Conservation (phyloP, 2,113 vertebrate species). For the Nannobrachium achirus region DNA sequence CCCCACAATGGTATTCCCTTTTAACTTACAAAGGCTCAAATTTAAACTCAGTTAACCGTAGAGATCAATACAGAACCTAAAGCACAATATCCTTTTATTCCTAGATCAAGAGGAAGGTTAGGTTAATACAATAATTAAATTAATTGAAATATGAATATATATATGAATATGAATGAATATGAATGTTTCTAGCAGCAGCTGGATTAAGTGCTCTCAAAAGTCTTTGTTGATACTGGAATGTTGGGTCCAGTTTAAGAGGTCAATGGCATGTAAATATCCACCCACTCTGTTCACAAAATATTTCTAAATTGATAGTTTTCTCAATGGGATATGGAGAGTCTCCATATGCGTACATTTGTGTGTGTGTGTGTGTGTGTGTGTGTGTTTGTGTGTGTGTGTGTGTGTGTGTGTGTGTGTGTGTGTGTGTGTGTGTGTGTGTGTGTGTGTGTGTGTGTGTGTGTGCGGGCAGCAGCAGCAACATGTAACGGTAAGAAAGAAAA, state of each 20-base stretch:
- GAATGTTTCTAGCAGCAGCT: constrained; percentile 41
- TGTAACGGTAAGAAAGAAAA: too few relatives aligned
- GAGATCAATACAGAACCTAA: too few relatives aligned
- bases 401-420: constrained; percentile 1
- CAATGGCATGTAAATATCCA: constrained; percentile 57
- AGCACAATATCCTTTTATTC: constrained; percentile 14
- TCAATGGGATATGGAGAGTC: constrained; percentile 32
- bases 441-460: constrained; percentile 2
- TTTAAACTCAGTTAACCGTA: too few relatives aligned
- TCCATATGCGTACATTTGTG: constrained; percentile 16
- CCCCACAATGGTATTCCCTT: too few relatives aligned
- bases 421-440: neutral
- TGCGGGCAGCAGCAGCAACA: too few relatives aligned
- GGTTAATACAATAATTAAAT: constrained; percentile 11
- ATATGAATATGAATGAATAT: constrained; percentile 37
- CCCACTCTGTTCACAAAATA: constrained; percentile 56
- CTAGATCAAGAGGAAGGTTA: neutral
- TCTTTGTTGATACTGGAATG: constrained; percentile 51
- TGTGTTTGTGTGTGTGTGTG: constrained; percentile 1
- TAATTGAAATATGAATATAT: too few relatives aligned
- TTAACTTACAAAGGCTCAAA: too few relatives aligned
- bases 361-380: neutral
- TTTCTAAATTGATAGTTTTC: constrained; percentile 55
- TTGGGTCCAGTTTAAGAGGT: constrained; percentile 42
- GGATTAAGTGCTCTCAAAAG: constrained; percentile 29